A percentile compares a stretch with the other conserved stretches of the same genome.
Evolutionary conservation across 2,113 vertebrate species (phyloP).

Genomic region (Abramis brama): DNA sequence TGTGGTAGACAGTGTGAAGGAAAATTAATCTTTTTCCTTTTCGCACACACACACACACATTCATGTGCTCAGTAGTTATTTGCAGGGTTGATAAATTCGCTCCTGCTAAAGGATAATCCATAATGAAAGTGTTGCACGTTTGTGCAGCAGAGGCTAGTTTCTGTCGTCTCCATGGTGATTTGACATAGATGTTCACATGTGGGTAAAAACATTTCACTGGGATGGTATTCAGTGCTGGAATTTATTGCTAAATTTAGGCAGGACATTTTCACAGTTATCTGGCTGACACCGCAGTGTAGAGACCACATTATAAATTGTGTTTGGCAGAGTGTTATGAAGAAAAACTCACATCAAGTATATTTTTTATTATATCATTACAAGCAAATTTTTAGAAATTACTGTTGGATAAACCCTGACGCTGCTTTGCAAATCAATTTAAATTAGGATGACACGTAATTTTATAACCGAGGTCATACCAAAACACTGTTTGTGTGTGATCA

Average conservation of each 20-base stretch:
- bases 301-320: neutral
- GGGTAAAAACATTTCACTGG: conserved; percentile 40
- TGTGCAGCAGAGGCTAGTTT: conserved; percentile 43
- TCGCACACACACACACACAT: conserved; percentile 33
- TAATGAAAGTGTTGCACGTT: conserved; percentile 52
- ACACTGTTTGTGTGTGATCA: conserved; percentile 10
- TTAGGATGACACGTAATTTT: conserved; percentile 2
- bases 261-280: conserved; percentile 44
- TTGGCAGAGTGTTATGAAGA: neutral
- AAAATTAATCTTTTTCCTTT: conserved; percentile 37
- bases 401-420: neutral
- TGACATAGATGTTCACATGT: conserved; percentile 50
- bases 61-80: conserved; percentile 38
- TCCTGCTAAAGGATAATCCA: conserved; percentile 54
- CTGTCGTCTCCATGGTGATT: conserved; percentile 57
- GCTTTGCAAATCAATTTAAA: conserved; percentile 22
- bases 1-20: conserved; percentile 13
- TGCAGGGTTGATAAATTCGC: conserved; percentile 38
- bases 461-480: neutral
- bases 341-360: neutral
- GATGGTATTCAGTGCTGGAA: conserved; percentile 45
- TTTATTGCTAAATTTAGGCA: conserved; percentile 49
- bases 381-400: neutral
- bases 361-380: neutral
- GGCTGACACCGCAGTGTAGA: neutral